Percentiles rank a stretch among this genome's conserved stretches.
phyloP scores from a whole-genome alignment of 2,888 invertebrate genomes.

The Apamea crenata region DNA sequence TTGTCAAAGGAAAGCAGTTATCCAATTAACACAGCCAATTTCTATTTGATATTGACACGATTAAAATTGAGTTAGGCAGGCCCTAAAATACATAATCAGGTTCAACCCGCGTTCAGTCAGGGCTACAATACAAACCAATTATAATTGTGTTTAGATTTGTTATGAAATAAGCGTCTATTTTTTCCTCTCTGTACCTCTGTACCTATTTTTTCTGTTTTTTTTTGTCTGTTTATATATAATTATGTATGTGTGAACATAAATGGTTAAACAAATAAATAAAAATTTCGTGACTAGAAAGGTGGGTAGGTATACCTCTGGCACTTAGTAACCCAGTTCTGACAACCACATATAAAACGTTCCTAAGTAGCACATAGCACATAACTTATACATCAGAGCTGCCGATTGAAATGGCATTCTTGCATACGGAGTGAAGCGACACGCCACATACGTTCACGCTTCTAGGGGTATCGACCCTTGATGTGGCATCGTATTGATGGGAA shows the following conservation, averaged over 20 bases:
- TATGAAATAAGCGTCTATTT: too few species aligned
- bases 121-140: background rate
- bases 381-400: slow-evolving; percentile 50
- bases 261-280: too few species aligned
- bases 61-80: slow-evolving; percentile 1
- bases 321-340: slow-evolving; percentile 44
- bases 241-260: too few species aligned
- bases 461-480: slow-evolving; percentile 61
- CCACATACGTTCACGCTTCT: slow-evolving; percentile 67
- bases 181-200: too few species aligned
- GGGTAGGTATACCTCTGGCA: background rate
- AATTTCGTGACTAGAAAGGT: background rate
- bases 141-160: background rate
- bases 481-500: slow-evolving; percentile 10
- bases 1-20: background rate
- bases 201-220: too few species aligned
- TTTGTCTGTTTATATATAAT: too few species aligned
- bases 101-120: background rate
- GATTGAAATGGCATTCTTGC: slow-evolving; percentile 64
- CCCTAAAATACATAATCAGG: slow-evolving; percentile 1
- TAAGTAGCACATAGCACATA: slow-evolving; percentile 35
- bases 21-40: slow-evolving; percentile 6
- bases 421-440: slow-evolving; percentile 61
- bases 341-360: slow-evolving; percentile 17
- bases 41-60: background rate